phyloP scores from a whole-genome alignment of 2,113 vertebrate genomes.

The Cettia cetti region DNA sequence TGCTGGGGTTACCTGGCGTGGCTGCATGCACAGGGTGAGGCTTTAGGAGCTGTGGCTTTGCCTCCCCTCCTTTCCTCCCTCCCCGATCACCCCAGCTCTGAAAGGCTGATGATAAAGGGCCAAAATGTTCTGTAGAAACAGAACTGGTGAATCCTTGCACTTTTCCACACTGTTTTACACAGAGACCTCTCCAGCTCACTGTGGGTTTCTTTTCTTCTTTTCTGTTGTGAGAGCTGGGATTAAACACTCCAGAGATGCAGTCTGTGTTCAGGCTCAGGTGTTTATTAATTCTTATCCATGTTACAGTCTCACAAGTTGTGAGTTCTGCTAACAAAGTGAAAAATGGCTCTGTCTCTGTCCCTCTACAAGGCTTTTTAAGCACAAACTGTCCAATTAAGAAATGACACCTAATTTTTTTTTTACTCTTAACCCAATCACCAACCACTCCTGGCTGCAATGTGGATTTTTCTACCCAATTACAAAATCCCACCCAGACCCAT shows the following conservation, averaged over 20 bases:
- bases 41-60: background rate
- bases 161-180: fast-evolving
- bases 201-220: background rate
- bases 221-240: background rate
- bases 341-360: no score
- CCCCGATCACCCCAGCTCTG: fast-evolving
- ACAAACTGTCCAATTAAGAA: no score
- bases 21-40: background rate
- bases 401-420: no score
- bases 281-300: no score
- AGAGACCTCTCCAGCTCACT: background rate
- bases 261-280: no score
- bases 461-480: no score
- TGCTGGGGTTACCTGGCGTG: background rate
- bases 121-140: background rate
- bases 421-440: no score
- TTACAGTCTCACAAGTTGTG: no score
- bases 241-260: background rate
- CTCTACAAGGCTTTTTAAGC: no score
- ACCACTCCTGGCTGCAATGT: no score
- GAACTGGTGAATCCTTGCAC: background rate
- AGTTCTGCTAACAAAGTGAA: no score
- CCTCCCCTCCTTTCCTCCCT: background rate
- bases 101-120: background rate
- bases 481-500: no score